Evolutionary conservation across 2,797 vertebrate genomes (phyloP), one percentile per base, ranked within the genome.

Genomic region (Harpagifer antarcticus): DNA sequence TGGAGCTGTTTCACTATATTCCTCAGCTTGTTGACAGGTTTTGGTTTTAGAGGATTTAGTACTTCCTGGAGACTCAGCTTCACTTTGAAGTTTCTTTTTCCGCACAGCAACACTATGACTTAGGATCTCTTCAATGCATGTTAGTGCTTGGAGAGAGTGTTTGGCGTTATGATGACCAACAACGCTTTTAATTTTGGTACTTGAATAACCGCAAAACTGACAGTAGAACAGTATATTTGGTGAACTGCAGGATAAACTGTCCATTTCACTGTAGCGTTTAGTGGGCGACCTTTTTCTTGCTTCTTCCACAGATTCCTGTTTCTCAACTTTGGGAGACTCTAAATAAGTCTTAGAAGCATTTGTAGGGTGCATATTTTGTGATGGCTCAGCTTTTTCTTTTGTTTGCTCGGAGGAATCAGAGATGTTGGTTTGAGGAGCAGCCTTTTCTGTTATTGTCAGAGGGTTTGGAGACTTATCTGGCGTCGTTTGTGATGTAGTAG

Each of bases 221-320:
- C 92, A 93, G 69, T 79, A 88, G 70, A 89, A 88, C 27, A 66
- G 4, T 31, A 45, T 17, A 47, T 37, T 15, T n/a, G 58, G 3
- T 23, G 68, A 69, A 53, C 19, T 55, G 17, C 16, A 1, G 9
- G 11, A 11, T 42, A 1, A 40, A 16, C 0, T 10, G 27, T 47
- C 59, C 1, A 3, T 9, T 45, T 95, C 91, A 0, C 84, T 90
- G 4, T 92, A 89, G 73, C 86, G 93, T 68, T 93, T 92, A 66
- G 15, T 9, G 5, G 33, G 2, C 0, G 20, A 27, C 0, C 83
- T 91, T 59, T 94, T 92, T 74, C 91, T 94, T 73, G 85, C 86
- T 67, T 95, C 94, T 43, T 93, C 92, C 58, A 90, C 90, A 1
- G 62, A 78, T 56, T 94, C 89, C 0, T 88, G 76, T 14, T 78